Percentiles rank a stretch among this genome's conserved stretches.
These are phyloP conservation scores for Mola mola DNA, from an alignment of 2,113 vertebrate species.

Conservation along the genomic window DNA sequence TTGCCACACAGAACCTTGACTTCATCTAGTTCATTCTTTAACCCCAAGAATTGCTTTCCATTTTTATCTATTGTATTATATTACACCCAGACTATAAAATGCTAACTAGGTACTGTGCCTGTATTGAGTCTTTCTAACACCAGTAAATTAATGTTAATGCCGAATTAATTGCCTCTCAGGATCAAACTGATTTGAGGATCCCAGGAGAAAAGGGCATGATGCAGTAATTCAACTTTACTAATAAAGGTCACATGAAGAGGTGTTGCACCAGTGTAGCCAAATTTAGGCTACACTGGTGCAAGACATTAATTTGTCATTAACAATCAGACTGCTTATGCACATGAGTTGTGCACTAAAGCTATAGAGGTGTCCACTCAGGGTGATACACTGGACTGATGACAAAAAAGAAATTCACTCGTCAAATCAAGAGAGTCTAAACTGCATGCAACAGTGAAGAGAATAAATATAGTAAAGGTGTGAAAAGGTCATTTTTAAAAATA, in stretches of 20 bases:
- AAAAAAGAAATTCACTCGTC: not conserved
- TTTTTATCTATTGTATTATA: not conserved
- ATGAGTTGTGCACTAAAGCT: not conserved
- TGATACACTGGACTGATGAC: slow-evolving; percentile 2
- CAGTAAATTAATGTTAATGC: slow-evolving; percentile 18
- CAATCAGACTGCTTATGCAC: not conserved
- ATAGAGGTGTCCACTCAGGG: not conserved
- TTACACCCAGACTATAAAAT: slow-evolving; percentile 1
- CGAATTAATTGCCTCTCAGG: slow-evolving; percentile 8
- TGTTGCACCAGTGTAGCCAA: not conserved
- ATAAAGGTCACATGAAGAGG: not conserved
- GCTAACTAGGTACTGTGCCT: slow-evolving; percentile 12
- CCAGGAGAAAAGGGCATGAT: not conserved
- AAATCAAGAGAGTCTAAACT: not conserved
- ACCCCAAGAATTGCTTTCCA: slow-evolving; percentile 4
- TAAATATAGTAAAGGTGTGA: not conserved
- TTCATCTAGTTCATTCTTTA: slow-evolving; percentile 13
- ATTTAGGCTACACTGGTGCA: too few relatives aligned
- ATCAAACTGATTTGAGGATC: slow-evolving; percentile 15
- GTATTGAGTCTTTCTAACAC: not conserved
- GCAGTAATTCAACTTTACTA: not conserved
- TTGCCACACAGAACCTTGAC: slow-evolving; percentile 27
- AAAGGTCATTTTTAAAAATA: slow-evolving; percentile 6
- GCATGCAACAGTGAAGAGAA: not conserved
- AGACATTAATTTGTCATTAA: too few relatives aligned